phyloP scores from a whole-genome alignment of 2,113 vertebrate genomes.

The Ondatra zibethicus region DNA sequence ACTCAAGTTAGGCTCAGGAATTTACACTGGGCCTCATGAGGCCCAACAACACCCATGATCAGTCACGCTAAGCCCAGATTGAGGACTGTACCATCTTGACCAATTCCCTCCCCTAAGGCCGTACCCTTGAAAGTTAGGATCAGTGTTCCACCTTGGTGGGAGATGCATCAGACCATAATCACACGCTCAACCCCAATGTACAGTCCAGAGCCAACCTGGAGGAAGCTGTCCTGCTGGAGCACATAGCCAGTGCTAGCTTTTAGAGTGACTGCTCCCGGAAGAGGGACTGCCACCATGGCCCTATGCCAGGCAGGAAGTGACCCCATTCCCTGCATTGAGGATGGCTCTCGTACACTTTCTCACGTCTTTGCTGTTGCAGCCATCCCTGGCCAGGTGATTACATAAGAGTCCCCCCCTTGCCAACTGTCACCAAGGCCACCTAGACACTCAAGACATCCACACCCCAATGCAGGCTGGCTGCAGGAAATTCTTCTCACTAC shows the following conservation, averaged over 20 bases:
- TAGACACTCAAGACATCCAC: background rate
- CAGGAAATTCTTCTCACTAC: background rate
- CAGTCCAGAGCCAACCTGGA: background rate
- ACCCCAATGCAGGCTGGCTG: background rate
- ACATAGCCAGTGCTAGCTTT: background rate
- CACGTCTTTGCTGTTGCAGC: background rate
- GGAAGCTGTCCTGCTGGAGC: background rate
- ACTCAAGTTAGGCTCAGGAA: too few species aligned
- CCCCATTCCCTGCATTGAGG: background rate
- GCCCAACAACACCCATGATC: too few species aligned
- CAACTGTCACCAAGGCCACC: slow-evolving; percentile 58
- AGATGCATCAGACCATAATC: background rate
- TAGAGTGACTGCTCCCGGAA: background rate
- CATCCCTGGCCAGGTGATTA: background rate
- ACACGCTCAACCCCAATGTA: background rate
- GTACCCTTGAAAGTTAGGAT: background rate
- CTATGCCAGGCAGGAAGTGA: background rate
- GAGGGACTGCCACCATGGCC: background rate
- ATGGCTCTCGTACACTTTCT: background rate
- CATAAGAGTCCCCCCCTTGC: slow-evolving; percentile 1
- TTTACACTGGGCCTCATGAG: too few species aligned
- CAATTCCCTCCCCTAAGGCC: background rate
- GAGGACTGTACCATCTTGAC: background rate
- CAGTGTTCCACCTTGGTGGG: background rate
- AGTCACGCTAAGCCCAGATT: background rate